Evolutionary conservation across 2,888 invertebrate species (phyloP).

Genomic region (Sepioteuthis lessoniana): DNA sequence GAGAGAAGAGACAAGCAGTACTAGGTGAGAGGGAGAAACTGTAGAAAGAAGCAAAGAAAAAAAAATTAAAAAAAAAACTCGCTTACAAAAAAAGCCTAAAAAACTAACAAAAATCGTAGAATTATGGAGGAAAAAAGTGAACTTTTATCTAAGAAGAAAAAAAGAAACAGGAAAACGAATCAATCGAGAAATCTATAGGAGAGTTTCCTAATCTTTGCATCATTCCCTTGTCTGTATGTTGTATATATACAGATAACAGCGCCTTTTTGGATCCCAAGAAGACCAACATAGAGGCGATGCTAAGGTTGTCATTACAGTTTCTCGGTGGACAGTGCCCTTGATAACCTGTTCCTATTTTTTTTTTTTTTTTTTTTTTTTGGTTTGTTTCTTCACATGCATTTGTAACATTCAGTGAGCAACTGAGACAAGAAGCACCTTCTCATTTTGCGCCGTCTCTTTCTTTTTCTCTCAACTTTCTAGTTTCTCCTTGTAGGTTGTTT

Average conservation of each 20-base stretch:
- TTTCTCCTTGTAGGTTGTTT: background rate
- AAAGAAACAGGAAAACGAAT: background rate
- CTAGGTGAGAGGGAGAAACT: background rate
- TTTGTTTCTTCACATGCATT: background rate
- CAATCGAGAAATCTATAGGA: background rate
- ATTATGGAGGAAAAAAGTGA: background rate
- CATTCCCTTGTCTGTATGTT: background rate
- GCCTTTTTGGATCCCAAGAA: no score
- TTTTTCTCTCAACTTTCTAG: background rate
- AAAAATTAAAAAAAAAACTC: no score
- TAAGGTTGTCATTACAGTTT: background rate
- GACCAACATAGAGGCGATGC: no score
- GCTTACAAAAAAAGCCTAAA: no score
- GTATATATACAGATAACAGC: no score
- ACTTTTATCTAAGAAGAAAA: background rate
- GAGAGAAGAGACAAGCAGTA: background rate
- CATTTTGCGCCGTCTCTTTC: background rate
- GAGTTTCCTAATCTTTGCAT: background rate
- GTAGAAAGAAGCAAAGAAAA: background rate
- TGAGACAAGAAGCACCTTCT: conserved; percentile 1
- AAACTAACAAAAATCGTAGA: no score
- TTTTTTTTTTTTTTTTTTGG: no score
- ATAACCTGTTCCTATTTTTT: conserved; percentile 14
- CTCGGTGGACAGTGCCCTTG: background rate
- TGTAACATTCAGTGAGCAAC: background rate